phyloP scores from a whole-genome alignment of 2,797 vertebrate species.

The Momotus momota region DNA sequence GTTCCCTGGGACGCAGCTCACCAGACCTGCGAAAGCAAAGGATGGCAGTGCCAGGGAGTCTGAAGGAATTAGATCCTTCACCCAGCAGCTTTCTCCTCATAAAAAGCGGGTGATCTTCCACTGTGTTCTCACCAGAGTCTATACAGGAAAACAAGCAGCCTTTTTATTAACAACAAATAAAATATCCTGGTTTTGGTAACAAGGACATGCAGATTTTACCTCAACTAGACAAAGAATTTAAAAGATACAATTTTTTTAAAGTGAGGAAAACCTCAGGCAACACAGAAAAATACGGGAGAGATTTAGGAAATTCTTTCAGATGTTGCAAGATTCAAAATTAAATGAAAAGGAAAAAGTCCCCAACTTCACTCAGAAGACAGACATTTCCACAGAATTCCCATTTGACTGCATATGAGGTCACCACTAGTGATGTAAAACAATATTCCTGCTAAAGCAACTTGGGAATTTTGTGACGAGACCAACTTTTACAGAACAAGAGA shows the following conservation, averaged over 20 bases:
- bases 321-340: background rate
- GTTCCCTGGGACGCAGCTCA: fast-evolving
- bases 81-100: background rate
- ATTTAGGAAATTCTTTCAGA: background rate
- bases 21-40: background rate
- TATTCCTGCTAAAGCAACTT: background rate
- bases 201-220: background rate
- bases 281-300: background rate
- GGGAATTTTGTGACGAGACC: background rate
- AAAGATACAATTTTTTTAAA: background rate
- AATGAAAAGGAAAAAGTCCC: background rate
- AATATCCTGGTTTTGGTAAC: background rate
- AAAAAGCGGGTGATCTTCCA: background rate
- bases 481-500: background rate
- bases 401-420: background rate
- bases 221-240: background rate
- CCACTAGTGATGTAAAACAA: background rate
- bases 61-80: background rate
- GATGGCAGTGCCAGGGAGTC: fast-evolving
- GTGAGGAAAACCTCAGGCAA: background rate
- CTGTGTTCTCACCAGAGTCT: background rate
- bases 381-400: background rate
- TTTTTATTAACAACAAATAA: background rate
- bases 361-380: background rate
- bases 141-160: background rate